Evolutionary conservation across 2,888 invertebrate genomes (phyloP), one percentile per base, ranked within the genome.

Genomic region (Macroteleia sp.): DNA sequence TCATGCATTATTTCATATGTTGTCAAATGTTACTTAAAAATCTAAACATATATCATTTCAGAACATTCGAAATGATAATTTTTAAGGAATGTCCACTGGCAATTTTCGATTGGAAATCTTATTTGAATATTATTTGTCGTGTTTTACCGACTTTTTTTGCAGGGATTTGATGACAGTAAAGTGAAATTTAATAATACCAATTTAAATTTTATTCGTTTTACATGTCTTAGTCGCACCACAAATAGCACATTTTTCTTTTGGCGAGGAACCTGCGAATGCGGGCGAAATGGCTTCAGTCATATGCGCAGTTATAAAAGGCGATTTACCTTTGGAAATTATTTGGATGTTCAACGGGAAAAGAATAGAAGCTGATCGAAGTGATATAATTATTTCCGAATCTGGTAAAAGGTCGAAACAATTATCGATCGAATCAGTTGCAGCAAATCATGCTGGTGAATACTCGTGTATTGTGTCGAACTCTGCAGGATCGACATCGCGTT

Each of bases 221-320:
- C n/a, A n/a, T 34, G 34, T 95, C 96, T 84, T 95, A 95, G 77
- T 41, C 3, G 41, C 41, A n/a, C 41, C 41, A 19, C 41, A 41
- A 41, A 41, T 41, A 41, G 41, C 41, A 41, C 41, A 41, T 10
- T 41, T 41, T 10, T 17, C 41, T 14, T 41, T 41, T 10, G 41
- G 41, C 41, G 69, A 39, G n/a, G 95, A 95, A 52, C 93, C 95
- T 66, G 94, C 96, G 46, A 95, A 96, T 87, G 95, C 95, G 73
- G 96, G 96, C 4, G 96, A 96, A 80, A 93, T 95, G 79, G 94
- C 95, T 25, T 95, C 95, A 66, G 93, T 95, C 1, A 93, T 94
- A 61, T 96, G 96, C 89, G 93, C 94, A 30, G 95, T 95, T 17
- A 19, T 41, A 19, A 41, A 41, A 19, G 41, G 41, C n/a, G n/a